phyloP scores from a whole-genome alignment of 2,113 vertebrate species.

The Mobula hypostoma region DNA sequence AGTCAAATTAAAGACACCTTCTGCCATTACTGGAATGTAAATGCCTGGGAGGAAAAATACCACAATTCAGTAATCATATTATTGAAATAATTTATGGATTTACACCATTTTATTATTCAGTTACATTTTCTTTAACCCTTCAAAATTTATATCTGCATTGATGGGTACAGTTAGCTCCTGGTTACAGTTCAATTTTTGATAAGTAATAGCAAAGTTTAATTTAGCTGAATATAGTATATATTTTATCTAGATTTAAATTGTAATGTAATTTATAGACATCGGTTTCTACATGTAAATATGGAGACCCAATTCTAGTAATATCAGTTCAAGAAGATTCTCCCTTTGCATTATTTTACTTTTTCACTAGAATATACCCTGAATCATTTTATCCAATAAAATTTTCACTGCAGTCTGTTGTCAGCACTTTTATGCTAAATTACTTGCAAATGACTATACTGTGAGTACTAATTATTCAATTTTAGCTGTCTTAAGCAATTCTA shows the following conservation, averaged over 20 bases:
- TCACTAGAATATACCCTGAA: neutral
- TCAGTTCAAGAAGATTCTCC: neutral
- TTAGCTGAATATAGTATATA: neutral
- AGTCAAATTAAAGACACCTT: neutral
- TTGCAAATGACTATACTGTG: neutral
- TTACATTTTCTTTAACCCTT: neutral
- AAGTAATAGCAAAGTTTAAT: neutral
- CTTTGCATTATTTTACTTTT: neutral
- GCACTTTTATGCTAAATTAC: neutral
- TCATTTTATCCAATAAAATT: neutral
- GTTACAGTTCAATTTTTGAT: neutral
- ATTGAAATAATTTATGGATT: neutral
- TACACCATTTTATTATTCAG: neutral
- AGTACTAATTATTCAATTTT: neutral
- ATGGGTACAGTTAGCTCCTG: neutral
- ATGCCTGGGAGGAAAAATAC: neutral
- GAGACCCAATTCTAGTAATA: neutral
- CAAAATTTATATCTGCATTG: neutral
- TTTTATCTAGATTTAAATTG: neutral
- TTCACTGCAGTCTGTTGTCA: neutral
- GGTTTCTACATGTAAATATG: neutral
- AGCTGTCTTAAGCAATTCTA: neutral
- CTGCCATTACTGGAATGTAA: neutral
- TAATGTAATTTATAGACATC: neutral
- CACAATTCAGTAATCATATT: no score